Base-by-base conservation (phyloP, 2,888 invertebrate species). In the Phasia obesa region DNA sequence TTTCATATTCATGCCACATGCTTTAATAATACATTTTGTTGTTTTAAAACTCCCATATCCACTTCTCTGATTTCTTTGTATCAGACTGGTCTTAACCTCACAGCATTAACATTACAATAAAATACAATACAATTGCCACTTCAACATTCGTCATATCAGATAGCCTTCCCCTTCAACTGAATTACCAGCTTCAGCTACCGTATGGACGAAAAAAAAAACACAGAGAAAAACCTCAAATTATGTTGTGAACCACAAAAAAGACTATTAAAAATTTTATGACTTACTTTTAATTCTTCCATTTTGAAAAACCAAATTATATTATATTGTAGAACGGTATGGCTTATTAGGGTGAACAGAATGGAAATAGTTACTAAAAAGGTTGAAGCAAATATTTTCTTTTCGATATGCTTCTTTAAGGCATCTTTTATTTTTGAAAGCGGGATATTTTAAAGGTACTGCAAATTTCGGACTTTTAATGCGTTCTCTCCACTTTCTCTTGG, bases 221-320 rank as follows among this genome's bases (percentile, higher is more conserved):
- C 9, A 35, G 11, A 49, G n/a, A 59, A 27, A 62, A 71, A 81
- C 79, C 85, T 59, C 85, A 84, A 84, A 84, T 84, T 85, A 76
- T 70, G 69, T 81, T 81, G 74, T 62, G 74, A 60, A 80, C 85
- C 84, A 74, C 84, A 83, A 79, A 84, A 79, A 85, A 79, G 73
- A 42, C 76, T 73, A 84, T 84, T 85, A 85, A 84, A 77, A 84
- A 83, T 85, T 85, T 85, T 79, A 85, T 84, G 78, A 81, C 79
- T 78, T 83, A 81, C 83, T 84, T 83, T 78, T 69, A 77, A 74
- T 60, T 76, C 62, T 79, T 71, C 51, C 53, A 65, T 75, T 73
- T 74, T 70, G 31, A 53, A 57, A 81, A 76, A 60, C 70, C 76
- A 76, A 80, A 67, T 75, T 69, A 49, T 74, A 19, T 53, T 42